Evolutionary conservation across 2,888 invertebrate genomes (phyloP).

Genomic region (Xestia sexstrigata): DNA sequence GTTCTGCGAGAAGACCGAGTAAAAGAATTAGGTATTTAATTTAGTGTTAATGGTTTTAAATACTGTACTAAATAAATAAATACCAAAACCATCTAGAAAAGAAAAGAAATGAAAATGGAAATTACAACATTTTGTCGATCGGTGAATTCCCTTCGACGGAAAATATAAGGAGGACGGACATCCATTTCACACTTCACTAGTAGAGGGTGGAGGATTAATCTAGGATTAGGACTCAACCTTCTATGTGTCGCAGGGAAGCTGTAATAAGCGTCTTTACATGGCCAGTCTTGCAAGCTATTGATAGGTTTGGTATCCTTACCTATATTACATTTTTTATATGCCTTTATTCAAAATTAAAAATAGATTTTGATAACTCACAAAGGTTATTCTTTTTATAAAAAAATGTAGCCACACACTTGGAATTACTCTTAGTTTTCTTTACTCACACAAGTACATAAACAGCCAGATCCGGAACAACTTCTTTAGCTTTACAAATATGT

Average conservation of each 20-base stretch:
- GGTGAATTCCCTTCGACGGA: not conserved
- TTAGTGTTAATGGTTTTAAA: too few relatives aligned
- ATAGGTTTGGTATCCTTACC: constrained; percentile 11
- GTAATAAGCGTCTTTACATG: constrained; percentile 3
- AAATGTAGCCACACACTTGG: too few relatives aligned
- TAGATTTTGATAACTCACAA: not conserved
- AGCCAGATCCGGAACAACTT: too few relatives aligned
- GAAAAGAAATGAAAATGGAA: not conserved
- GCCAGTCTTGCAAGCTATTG: constrained; percentile 40
- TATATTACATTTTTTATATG: not conserved
- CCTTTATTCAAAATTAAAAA: not conserved
- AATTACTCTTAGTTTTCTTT: too few relatives aligned
- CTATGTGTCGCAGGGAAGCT: constrained; percentile 13
- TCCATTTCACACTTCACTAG: constrained; percentile 51
- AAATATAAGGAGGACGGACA: not conserved
- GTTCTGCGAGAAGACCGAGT: too few relatives aligned
- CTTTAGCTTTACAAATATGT: too few relatives aligned
- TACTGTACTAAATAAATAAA: too few relatives aligned
- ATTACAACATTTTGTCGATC: not conserved
- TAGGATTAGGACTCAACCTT: constrained; percentile 16
- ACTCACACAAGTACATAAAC: too few relatives aligned
- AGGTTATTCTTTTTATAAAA: too few relatives aligned
- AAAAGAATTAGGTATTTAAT: too few relatives aligned
- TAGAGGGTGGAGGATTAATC: constrained; percentile 42
- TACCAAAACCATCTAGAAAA: not conserved